These are phyloP conservation scores for Eustalomyia histrio DNA, from an alignment of 2,888 invertebrate species.

Conservation along the genomic window DNA sequence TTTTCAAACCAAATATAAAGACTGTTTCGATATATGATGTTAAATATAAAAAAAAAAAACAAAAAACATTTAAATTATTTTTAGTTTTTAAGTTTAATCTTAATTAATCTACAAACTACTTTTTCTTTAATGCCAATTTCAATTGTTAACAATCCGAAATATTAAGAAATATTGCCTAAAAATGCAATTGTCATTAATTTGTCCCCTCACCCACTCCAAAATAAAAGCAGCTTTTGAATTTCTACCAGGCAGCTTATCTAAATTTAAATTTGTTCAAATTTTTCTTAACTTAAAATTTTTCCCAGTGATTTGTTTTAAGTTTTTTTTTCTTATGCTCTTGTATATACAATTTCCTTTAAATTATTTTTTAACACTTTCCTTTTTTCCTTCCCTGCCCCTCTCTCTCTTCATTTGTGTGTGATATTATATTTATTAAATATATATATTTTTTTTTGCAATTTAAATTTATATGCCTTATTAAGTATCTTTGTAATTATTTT, in stretches of 20 bases:
- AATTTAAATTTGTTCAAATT: not conserved
- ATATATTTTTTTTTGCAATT: conserved; percentile 48
- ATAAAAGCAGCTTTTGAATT: conserved; percentile 36
- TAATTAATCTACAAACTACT: not conserved
- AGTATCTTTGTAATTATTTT: conserved; percentile 54
- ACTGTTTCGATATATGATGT: conserved; percentile 58
- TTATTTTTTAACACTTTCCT: not conserved
- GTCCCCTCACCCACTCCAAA: not conserved
- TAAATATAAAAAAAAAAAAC: conserved; percentile 15
- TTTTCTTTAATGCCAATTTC: not conserved
- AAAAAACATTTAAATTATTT: conserved; percentile 40
- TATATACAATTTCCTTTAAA: conserved; percentile 19
- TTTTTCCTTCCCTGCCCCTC: conserved; percentile 3
- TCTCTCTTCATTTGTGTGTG: conserved; percentile 57
- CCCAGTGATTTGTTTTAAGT: conserved; percentile 42
- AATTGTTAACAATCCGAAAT: not conserved
- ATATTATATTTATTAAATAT: conserved; percentile 56
- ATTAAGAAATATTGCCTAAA: not conserved
- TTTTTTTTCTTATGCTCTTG: not conserved
- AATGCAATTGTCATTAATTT: not conserved
- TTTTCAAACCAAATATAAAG: conserved; percentile 62
- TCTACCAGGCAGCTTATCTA: conserved; percentile 46
- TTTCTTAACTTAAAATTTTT: conserved; percentile 14
- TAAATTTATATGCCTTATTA: conserved; percentile 11
- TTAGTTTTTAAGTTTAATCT: conserved; percentile 35